Conservation (phyloP, 1,140 invertebrate genomes). For the Nasonia giraulti region DNA sequence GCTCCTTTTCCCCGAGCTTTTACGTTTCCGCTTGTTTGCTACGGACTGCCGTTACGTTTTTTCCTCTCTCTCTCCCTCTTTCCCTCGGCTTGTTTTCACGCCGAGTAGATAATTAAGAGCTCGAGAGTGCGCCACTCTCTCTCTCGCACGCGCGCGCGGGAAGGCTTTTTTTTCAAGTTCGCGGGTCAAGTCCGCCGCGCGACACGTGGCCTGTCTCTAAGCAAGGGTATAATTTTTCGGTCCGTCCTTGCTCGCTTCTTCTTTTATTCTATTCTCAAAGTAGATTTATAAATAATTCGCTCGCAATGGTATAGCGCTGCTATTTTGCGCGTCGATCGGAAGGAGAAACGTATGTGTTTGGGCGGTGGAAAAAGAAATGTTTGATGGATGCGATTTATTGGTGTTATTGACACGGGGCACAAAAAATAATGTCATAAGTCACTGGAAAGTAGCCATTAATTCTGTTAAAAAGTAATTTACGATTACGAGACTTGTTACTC, state of each 20-base stretch:
- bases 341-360: neutral
- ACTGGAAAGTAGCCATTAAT: neutral
- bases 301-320: too few species aligned
- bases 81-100: neutral
- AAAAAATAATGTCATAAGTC: neutral
- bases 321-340: neutral
- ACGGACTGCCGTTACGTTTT: neutral
- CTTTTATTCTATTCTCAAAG: neutral
- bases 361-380: neutral
- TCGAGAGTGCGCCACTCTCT: neutral
- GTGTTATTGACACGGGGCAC: neutral
- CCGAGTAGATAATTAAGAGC: constrained; percentile 25
- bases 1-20: neutral
- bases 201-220: neutral
- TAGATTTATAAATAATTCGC: too few species aligned
- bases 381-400: neutral
- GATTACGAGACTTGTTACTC: neutral
- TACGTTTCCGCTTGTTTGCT: constrained; percentile 1
- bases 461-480: neutral
- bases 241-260: neutral
- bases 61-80: neutral
- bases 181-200: neutral
- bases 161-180: neutral
- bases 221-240: neutral
- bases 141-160: too few species aligned